Percentiles rank a stretch among this genome's conserved stretches.
Evolutionary conservation across 2,113 vertebrate genomes (phyloP).

Genomic region (Mixornis gularis): DNA sequence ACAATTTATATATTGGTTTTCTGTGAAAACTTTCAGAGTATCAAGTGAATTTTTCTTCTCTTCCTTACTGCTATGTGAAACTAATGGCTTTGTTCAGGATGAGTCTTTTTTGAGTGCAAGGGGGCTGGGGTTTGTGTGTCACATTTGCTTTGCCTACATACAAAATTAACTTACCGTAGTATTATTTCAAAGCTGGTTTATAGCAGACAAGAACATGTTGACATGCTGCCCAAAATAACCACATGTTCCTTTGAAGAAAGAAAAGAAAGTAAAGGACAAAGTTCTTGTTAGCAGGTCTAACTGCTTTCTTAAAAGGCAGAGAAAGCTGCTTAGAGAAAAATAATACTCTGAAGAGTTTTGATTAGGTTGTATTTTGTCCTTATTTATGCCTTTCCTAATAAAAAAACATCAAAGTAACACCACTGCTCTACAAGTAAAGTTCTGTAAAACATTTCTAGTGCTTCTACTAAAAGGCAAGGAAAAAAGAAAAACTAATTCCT

Average conservation of each 20-base stretch:
- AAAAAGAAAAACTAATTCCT: neutral
- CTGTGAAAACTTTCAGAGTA: neutral
- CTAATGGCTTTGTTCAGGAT: neutral
- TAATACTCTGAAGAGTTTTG: neutral
- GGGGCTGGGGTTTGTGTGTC: neutral
- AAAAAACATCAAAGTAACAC: neutral
- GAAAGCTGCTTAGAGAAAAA: neutral
- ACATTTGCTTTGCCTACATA: neutral
- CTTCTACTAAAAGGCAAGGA: neutral
- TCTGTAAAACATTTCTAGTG: neutral
- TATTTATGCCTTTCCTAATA: neutral
- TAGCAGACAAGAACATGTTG: neutral
- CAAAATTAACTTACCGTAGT: neutral
- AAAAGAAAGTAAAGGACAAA: neutral
- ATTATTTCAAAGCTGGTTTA: neutral
- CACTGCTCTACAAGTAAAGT: neutral
- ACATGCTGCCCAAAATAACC: neutral
- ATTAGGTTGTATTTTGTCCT: neutral
- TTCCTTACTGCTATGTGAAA: neutral
- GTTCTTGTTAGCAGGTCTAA: neutral
- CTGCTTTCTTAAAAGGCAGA: neutral
- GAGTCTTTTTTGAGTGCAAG: rapidly evolving
- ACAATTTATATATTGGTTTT: rapidly evolving
- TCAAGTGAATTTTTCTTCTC: neutral
- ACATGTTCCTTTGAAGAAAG: neutral